A percentile compares a stretch with the other conserved stretches of the same genome.
phyloP scores from a whole-genome alignment of 2,113 vertebrate species.

The Canis aureus region DNA sequence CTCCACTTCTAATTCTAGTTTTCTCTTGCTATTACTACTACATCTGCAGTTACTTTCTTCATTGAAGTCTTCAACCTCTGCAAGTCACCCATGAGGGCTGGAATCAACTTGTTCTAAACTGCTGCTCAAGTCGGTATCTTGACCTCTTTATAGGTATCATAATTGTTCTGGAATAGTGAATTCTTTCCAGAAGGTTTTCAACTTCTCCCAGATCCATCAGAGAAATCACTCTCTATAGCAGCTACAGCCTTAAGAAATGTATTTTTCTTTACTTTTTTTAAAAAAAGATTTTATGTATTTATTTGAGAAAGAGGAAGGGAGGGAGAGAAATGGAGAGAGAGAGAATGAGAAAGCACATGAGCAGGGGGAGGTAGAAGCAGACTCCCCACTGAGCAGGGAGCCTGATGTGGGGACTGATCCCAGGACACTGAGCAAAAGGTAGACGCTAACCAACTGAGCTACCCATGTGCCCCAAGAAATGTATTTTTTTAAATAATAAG shows the following conservation, averaged over 20 bases:
- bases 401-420: no score
- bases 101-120: background rate
- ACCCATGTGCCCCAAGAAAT: background rate
- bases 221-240: background rate
- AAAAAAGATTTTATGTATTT: no score
- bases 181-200: background rate
- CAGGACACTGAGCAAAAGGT: no score
- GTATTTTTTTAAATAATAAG: background rate
- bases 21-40: background rate
- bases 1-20: background rate
- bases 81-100: background rate
- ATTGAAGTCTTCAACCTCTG: background rate
- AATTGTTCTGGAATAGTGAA: background rate
- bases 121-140: background rate
- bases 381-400: no score
- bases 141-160: background rate
- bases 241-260: background rate
- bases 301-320: no score
- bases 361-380: no score
- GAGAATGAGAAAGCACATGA: no score
- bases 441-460: no score
- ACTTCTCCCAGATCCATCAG: background rate
- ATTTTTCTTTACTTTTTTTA: background rate
- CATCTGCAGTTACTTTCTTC: background rate
- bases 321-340: no score